phyloP scores from a whole-genome alignment of 2,888 invertebrate genomes.

The Pristionchus exspectatus region DNA sequence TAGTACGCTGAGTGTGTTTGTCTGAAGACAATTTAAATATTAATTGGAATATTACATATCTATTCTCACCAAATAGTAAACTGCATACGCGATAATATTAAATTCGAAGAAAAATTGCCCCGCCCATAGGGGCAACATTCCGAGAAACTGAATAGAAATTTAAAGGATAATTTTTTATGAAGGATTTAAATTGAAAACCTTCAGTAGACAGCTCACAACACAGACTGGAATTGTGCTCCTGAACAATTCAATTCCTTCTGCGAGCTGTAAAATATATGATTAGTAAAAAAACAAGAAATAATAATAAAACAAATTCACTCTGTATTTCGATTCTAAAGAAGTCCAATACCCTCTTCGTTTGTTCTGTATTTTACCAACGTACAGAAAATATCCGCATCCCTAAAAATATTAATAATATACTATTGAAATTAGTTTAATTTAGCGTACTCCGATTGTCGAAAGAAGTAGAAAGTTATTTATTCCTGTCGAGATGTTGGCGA shows the following conservation, averaged over 20 bases:
- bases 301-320: too few relatives aligned
- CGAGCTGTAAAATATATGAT: neutral
- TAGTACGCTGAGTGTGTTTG: neutral
- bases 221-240: neutral
- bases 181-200: neutral
- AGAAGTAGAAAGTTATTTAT: neutral
- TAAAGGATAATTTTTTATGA: neutral
- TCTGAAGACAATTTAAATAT: neutral
- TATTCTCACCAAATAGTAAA: neutral
- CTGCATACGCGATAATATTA: neutral
- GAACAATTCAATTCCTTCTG: neutral
- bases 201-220: neutral
- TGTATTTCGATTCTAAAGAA: neutral
- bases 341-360: neutral
- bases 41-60: neutral
- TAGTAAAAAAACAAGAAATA: neutral
- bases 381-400: neutral
- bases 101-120: neutral
- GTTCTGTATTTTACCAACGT: neutral
- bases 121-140: neutral
- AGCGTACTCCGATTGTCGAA: neutral
- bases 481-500: neutral
- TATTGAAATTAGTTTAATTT: too few relatives aligned
- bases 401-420: neutral
- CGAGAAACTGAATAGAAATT: neutral